phyloP scores from a whole-genome alignment of 1,140 invertebrate genomes.

The Melitaea cinxia region DNA sequence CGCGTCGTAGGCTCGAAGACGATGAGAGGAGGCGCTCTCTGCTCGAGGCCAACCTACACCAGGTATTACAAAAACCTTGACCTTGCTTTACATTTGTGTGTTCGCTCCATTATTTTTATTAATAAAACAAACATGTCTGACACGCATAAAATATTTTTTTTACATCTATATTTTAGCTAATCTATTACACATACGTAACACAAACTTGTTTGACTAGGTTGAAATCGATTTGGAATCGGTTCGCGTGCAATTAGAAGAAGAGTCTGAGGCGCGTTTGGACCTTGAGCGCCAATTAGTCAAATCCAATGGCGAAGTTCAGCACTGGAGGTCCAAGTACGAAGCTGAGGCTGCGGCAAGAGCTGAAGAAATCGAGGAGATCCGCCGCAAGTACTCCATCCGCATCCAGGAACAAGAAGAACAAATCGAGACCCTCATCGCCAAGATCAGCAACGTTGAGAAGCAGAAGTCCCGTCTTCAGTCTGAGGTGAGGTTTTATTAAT shows the following conservation, averaged over 20 bases:
- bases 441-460: slow-evolving; percentile 96
- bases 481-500: slow-evolving; percentile 83
- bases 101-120: background rate
- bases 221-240: slow-evolving; percentile 96
- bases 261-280: slow-evolving; percentile 96
- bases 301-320: slow-evolving; percentile 92
- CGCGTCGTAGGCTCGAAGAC: slow-evolving; percentile 95
- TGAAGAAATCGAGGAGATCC: slow-evolving; percentile 96
- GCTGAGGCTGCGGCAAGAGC: slow-evolving; percentile 93
- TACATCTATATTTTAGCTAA: too few relatives aligned
- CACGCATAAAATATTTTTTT: background rate
- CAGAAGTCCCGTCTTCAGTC: slow-evolving; percentile 97
- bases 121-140: background rate
- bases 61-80: slow-evolving; percentile 61
- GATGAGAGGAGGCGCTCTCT: slow-evolving; percentile 95
- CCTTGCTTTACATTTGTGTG: background rate
- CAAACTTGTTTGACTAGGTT: slow-evolving; percentile 84
- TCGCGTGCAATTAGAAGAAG: slow-evolving; percentile 96
- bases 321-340: slow-evolving; percentile 96
- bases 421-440: slow-evolving; percentile 94
- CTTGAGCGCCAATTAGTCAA: slow-evolving; percentile 97
- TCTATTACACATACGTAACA: too few relatives aligned
- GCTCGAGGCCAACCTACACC: slow-evolving; percentile 93
- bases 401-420: slow-evolving; percentile 98
- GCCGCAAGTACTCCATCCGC: slow-evolving; percentile 94